Conservation (phyloP, 1,140 invertebrate genomes). For the Thalassaphorura encarpata region DNA sequence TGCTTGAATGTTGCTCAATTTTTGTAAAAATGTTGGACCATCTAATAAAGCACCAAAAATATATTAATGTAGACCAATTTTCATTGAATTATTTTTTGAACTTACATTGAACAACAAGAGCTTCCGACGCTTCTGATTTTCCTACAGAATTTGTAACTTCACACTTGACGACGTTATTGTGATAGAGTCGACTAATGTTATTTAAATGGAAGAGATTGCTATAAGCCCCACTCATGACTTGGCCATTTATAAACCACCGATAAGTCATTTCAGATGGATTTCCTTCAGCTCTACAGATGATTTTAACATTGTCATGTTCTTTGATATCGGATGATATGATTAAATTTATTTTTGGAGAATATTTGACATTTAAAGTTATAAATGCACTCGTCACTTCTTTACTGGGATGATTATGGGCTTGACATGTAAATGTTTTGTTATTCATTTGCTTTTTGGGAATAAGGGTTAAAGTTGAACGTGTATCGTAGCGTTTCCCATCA, state of each 20-base stretch:
- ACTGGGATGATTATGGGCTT: constrained; percentile 60
- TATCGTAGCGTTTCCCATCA: constrained; percentile 67
- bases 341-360: constrained; percentile 66
- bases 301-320: constrained; percentile 68
- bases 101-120: constrained; percentile 80
- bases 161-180: constrained; percentile 79
- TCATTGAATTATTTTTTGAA: too few species aligned
- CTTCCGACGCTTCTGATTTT: constrained; percentile 74
- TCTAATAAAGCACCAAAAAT: constrained; percentile 50
- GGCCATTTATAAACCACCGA: constrained; percentile 71
- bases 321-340: constrained; percentile 47
- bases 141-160: constrained; percentile 84
- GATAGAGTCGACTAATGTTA: constrained; percentile 67
- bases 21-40: constrained; percentile 69
- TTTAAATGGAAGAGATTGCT: constrained; percentile 70
- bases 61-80: too few species aligned
- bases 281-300: constrained; percentile 72
- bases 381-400: constrained; percentile 57
- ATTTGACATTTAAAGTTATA: constrained; percentile 70
- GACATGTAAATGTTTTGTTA: constrained; percentile 85
- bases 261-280: constrained; percentile 74
- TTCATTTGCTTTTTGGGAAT: constrained; percentile 75
- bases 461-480: constrained; percentile 69
- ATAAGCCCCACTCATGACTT: constrained; percentile 65
- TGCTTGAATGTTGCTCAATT: constrained; percentile 65